Evolutionary conservation across 2,888 invertebrate species (phyloP).

Genomic region (Crepidodera aurea): DNA sequence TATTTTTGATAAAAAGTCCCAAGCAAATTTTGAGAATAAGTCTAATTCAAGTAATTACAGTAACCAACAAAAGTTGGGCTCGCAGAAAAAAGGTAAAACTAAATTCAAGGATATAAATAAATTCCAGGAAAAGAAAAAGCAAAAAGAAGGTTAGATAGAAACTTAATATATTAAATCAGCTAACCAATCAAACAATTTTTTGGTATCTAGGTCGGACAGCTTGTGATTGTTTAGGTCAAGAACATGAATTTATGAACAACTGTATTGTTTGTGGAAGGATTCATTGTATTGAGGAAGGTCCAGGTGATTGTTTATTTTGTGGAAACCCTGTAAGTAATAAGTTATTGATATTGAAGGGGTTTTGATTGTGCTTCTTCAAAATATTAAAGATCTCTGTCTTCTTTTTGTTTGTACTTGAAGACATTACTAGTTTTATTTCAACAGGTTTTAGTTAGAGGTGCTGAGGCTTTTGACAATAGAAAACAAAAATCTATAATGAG

Average conservation of each 20-base stretch:
- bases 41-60: constrained; percentile 13
- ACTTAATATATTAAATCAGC: not conserved
- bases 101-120: constrained; percentile 50
- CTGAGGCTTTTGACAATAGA: constrained; percentile 36
- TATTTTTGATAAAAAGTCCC: constrained; percentile 50
- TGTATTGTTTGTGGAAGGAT: constrained; percentile 94
- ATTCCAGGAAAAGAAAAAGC: constrained; percentile 50
- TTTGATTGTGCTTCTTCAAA: too few relatives aligned
- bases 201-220: constrained; percentile 74
- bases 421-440: too few relatives aligned
- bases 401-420: too few relatives aligned
- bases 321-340: constrained; percentile 76
- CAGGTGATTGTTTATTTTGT: constrained; percentile 96
- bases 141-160: constrained; percentile 45
- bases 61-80: constrained; percentile 28
- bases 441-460: constrained; percentile 48
- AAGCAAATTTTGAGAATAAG: constrained; percentile 10
- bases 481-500: constrained; percentile 45
- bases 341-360: too few relatives aligned
- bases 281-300: constrained; percentile 94
- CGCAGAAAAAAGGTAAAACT: constrained; percentile 48
- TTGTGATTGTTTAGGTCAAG: constrained; percentile 93
- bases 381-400: too few relatives aligned
- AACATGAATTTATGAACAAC: constrained; percentile 91
- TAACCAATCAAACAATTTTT: too few relatives aligned